Evolutionary conservation across 2,113 vertebrate genomes (phyloP).

Genomic region (Gymnorhina tibicen): DNA sequence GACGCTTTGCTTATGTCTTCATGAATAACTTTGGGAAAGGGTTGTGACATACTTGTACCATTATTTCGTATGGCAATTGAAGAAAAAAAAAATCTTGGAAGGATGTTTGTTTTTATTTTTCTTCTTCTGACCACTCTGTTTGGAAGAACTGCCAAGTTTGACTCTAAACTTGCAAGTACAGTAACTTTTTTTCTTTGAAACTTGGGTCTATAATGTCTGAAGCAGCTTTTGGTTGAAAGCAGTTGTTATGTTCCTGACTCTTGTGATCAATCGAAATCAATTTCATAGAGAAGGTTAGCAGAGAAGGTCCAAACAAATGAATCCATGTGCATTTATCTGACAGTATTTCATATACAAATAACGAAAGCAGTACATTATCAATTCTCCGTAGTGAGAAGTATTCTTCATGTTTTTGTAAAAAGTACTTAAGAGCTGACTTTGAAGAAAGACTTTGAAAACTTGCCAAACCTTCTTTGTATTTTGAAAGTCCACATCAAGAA

Average conservation of each 20-base stretch:
- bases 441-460: conserved; percentile 78
- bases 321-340: conserved; percentile 64
- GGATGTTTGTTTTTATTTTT: conserved; percentile 72
- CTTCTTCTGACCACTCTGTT: conserved; percentile 72
- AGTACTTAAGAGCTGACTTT: conserved; percentile 77
- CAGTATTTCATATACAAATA: conserved; percentile 73
- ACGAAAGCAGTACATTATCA: conserved; percentile 71
- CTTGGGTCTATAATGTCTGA: conserved; percentile 57
- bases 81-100: conserved; percentile 69
- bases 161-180: conserved; percentile 73
- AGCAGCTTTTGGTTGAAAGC: conserved; percentile 60
- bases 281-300: conserved; percentile 67
- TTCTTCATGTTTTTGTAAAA: conserved; percentile 77
- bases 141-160: conserved; percentile 76
- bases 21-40: conserved; percentile 45
- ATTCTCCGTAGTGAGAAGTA: conserved; percentile 69
- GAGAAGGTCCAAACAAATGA: conserved; percentile 62
- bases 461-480: conserved; percentile 82
- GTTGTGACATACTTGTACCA: conserved; percentile 64
- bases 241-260: conserved; percentile 65
- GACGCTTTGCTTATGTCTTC: conserved; percentile 17
- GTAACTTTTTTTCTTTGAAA: conserved; percentile 74
- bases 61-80: conserved; percentile 65
- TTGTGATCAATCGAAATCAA: conserved; percentile 71
- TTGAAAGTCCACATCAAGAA: conserved; percentile 81